Percentiles rank a stretch among this genome's conserved stretches.
Evolutionary conservation across 2,888 invertebrate species (phyloP).

Genomic region (Conus canariensis): DNA sequence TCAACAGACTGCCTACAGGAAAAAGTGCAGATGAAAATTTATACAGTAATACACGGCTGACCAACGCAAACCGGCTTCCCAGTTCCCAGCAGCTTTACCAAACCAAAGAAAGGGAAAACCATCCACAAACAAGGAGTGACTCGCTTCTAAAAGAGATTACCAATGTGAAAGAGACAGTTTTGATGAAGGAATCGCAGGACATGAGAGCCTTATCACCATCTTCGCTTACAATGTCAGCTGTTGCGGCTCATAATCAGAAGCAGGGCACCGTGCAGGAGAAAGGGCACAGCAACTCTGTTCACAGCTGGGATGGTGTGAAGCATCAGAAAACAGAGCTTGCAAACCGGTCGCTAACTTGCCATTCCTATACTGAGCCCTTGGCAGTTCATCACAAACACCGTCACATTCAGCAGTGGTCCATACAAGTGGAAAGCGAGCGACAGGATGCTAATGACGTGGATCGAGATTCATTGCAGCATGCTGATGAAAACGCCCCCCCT

Average conservation of each 20-base stretch:
- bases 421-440: slow-evolving; percentile 6
- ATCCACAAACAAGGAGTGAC: background rate
- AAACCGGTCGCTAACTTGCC: slow-evolving; percentile 53
- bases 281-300: slow-evolving; percentile 28
- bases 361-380: slow-evolving; percentile 34
- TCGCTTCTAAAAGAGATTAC: background rate
- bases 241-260: slow-evolving; percentile 53
- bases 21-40: background rate
- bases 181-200: background rate
- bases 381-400: background rate
- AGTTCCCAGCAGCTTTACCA: background rate
- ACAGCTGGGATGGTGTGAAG: slow-evolving; percentile 38
- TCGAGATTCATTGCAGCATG: background rate
- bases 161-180: background rate
- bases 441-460: background rate
- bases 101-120: background rate
- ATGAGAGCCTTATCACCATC: slow-evolving; percentile 40
- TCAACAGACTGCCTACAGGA: background rate
- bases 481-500: background rate
- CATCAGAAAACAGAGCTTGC: slow-evolving; percentile 42
- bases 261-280: background rate
- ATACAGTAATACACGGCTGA: background rate
- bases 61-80: background rate
- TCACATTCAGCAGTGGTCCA: background rate
- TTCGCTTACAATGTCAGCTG: slow-evolving; percentile 53